These are phyloP conservation scores for Aspidiotus rigidus DNA, from an alignment of 2,888 invertebrate genomes.

Conservation along the genomic window DNA sequence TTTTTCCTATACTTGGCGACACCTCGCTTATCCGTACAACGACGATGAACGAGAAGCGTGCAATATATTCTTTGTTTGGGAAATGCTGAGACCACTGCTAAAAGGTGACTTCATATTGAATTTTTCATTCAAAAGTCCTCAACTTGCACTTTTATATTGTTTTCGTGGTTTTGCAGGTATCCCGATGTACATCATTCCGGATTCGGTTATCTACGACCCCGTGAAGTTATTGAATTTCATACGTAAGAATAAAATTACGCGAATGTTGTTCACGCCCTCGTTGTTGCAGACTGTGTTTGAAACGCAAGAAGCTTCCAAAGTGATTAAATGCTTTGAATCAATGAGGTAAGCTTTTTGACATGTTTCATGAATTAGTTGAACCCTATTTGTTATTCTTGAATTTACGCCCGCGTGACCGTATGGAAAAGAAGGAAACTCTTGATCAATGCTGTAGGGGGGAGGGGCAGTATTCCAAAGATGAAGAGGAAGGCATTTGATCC, in stretches of 20 bases:
- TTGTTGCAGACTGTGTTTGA: constrained; percentile 39
- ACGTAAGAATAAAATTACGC: constrained; percentile 37
- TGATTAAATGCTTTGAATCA: constrained; percentile 31
- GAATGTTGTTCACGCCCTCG: constrained; percentile 40
- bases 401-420: too few relatives aligned
- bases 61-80: constrained; percentile 41
- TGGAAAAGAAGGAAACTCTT: too few relatives aligned
- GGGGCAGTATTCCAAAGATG: too few relatives aligned
- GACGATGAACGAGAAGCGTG: constrained; percentile 40
- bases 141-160: not conserved
- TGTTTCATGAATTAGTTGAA: constrained; percentile 8
- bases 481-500: too few relatives aligned
- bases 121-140: not conserved
- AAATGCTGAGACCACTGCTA: constrained; percentile 39
- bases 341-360: constrained; percentile 26
- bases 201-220: constrained; percentile 40
- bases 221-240: constrained; percentile 37
- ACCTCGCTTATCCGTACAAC: constrained; percentile 38
- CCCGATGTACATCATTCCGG: constrained; percentile 40
- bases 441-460: too few relatives aligned
- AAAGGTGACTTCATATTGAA: constrained; percentile 36
- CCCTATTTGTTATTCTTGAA: not conserved
- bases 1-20: constrained; percentile 38
- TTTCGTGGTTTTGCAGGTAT: constrained; percentile 35
- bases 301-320: constrained; percentile 22